These are phyloP conservation scores for Recurvirostra avosetta DNA, from an alignment of 2,113 vertebrate genomes.

Conservation along the genomic window DNA sequence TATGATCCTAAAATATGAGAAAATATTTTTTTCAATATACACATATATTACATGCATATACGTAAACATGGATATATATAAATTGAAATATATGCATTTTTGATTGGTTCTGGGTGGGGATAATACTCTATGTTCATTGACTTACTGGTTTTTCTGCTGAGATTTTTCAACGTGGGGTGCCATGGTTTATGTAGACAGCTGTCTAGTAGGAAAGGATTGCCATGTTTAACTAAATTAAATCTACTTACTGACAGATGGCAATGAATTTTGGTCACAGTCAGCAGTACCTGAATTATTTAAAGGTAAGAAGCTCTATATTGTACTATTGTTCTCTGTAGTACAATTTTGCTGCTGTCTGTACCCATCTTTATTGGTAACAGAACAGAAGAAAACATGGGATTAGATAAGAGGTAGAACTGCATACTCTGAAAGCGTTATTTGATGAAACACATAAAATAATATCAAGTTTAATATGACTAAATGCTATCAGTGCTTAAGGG, in stretches of 20 bases:
- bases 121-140: neutral
- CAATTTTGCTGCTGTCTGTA: neutral
- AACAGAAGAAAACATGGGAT: neutral
- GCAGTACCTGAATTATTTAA: slow-evolving; percentile 15
- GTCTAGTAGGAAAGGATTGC: neutral
- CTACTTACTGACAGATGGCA: slow-evolving; percentile 16
- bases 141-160: neutral
- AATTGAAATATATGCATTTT: neutral
- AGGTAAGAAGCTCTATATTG: neutral
- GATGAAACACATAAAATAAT: neutral
- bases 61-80: neutral
- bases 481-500: neutral
- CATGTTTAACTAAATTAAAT: neutral
- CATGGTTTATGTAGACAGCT: neutral
- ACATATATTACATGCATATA: neutral
- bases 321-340: neutral
- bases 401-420: neutral
- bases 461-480: neutral
- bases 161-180: neutral
- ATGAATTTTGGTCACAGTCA: neutral
- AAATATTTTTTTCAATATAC: neutral
- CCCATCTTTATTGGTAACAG: neutral
- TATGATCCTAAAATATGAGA: neutral
- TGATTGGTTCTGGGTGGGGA: neutral
- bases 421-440: neutral